Conservation (phyloP, 2,888 invertebrate species). For the Taphrorychus bicolor region DNA sequence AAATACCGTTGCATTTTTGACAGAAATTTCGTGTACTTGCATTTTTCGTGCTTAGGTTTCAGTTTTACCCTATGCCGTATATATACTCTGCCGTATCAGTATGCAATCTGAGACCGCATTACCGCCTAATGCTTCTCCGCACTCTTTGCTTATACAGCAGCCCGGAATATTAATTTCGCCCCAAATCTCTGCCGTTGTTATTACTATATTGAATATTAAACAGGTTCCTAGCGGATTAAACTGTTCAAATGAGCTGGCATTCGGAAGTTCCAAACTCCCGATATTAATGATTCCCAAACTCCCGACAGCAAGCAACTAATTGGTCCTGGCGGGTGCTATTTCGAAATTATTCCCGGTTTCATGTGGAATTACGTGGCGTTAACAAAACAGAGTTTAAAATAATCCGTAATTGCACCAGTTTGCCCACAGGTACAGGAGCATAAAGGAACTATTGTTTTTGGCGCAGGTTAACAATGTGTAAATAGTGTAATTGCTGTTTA, state of each 20-base stretch:
- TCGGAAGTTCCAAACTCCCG: constrained; percentile 4
- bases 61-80: too few relatives aligned
- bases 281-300: constrained; percentile 4
- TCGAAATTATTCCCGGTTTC: background rate
- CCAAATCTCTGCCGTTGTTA: background rate
- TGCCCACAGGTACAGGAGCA: too few relatives aligned
- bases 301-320: background rate
- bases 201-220: constrained; percentile 6
- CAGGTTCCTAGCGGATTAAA: constrained; percentile 6
- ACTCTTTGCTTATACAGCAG: background rate
- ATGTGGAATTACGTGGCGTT: background rate
- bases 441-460: too few relatives aligned
- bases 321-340: background rate
- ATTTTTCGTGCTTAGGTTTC: too few relatives aligned
- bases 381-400: background rate
- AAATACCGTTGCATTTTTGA: too few relatives aligned
- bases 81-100: too few relatives aligned
- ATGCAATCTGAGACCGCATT: too few relatives aligned
- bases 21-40: too few relatives aligned
- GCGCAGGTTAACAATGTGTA: too few relatives aligned
- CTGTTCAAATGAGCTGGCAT: background rate
- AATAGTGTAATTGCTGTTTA: too few relatives aligned
- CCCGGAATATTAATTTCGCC: background rate
- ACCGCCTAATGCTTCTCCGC: too few relatives aligned
- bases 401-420: background rate